Evolutionary conservation across 2,797 vertebrate genomes (phyloP).

Genomic region (Heteromormyrus szaboi): DNA sequence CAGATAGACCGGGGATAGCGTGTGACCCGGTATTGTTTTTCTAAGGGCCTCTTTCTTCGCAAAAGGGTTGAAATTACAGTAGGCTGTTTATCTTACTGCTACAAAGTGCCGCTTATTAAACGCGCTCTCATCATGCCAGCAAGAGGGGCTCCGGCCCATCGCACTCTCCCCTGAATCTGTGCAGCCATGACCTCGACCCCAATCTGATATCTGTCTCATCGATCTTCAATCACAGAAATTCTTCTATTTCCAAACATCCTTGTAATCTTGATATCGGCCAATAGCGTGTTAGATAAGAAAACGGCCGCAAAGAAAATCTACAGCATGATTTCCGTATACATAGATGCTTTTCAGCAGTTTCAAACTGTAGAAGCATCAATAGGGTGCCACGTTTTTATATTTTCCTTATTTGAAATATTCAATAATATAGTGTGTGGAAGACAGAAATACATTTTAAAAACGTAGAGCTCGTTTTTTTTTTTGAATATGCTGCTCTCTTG

Average conservation of each 20-base stretch:
- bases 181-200: not conserved
- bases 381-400: not conserved
- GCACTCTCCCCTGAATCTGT: not conserved
- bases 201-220: not conserved
- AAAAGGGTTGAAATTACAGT: not conserved
- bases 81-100: not conserved
- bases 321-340: not conserved
- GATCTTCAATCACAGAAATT: not conserved
- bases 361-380: not conserved
- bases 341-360: not conserved
- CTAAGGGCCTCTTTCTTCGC: not conserved
- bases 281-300: not conserved
- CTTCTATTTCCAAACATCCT: not conserved
- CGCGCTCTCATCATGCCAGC: too few species aligned
- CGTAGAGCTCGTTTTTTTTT: not conserved
- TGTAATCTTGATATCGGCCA: not conserved
- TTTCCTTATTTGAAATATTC: not conserved
- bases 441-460: not conserved
- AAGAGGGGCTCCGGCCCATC: not conserved
- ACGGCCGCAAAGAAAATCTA: not conserved
- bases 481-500: slow-evolving; percentile 47
- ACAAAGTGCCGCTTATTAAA: not conserved
- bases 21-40: not conserved
- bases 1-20: not conserved
- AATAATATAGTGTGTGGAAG: not conserved